These are phyloP conservation scores for Galaxea fascicularis DNA, from an alignment of 92 coral and sea anemone genomes.

Conservation along the genomic window DNA sequence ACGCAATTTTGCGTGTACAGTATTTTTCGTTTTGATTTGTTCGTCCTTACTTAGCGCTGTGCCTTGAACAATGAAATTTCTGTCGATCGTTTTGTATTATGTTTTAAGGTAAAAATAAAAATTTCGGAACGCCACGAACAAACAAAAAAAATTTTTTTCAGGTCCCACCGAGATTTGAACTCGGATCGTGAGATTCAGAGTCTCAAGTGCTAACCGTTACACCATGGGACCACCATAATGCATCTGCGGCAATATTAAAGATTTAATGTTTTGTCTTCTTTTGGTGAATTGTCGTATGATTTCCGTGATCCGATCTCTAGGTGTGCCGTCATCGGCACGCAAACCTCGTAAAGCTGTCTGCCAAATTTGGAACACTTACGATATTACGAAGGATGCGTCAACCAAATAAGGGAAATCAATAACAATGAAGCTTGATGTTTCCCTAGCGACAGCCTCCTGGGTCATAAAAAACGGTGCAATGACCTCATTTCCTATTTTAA, in stretches of 20 bases:
- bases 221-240: constrained; percentile 78
- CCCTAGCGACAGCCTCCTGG: constrained; percentile 76
- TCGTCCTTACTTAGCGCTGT: no score
- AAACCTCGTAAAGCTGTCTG: constrained; percentile 62
- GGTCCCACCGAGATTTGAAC: constrained; percentile 99
- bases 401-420: constrained; percentile 75
- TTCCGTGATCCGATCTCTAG: constrained; percentile 85
- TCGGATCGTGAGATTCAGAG: constrained; percentile 99
- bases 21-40: not conserved
- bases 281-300: constrained; percentile 44
- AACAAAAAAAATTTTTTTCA: constrained; percentile 17
- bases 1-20: constrained; percentile 35
- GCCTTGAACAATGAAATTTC: no score
- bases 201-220: constrained; percentile 99
- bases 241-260: not conserved
- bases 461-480: constrained; percentile 80
- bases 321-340: constrained; percentile 92
- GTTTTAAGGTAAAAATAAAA: not conserved
- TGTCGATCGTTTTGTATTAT: no score
- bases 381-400: constrained; percentile 53
- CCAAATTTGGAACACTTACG: constrained; percentile 81
- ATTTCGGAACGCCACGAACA: no score
- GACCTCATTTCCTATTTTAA: constrained; percentile 90
- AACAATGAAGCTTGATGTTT: constrained; percentile 77
- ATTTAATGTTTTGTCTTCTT: not conserved